Base-by-base conservation (phyloP, 2,888 invertebrate genomes). In the Siphlonurus alternatus region DNA sequence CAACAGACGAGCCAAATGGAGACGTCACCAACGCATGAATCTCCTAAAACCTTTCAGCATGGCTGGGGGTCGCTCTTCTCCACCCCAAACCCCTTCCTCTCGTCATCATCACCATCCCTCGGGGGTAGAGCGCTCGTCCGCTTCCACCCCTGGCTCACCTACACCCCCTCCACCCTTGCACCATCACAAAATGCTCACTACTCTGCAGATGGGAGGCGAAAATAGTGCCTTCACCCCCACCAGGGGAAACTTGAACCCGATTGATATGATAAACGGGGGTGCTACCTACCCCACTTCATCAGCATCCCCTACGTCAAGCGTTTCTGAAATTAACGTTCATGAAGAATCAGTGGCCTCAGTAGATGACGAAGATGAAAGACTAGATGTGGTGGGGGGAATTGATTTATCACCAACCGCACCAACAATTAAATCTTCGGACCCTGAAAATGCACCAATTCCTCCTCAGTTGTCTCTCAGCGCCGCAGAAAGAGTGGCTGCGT, bases 1-100 rank as follows among this genome's bases (percentile, higher is more conserved):
- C 85, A 94, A 94, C 89, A 92, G 94, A 89, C 89, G 94, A 83
- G 94, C 94, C 80, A 94, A 94, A 84, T 94, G 93, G 93, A 87
- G 94, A 78, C 89, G 94, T 75, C 93, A 94, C 80, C 93, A 94
- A 79, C 88, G 93, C 77, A 92, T 93, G 90, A 92, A 89, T 80
- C 85, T 91, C 73, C 84, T 92, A 79, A 91, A 91, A 78, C 87
- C 89, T 74, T 84, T 86, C 75, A 77, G 79, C 25, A 76, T 73
- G 65, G 72, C 71, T 66, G 69, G 68, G 72, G 69, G 68, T 64
- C 70, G 71, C 63, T 75, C 68, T 65, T 76, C 75, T 76, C 69
- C 76, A 77, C 68, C 81, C 53, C 59, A 51, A 59, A 53, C 64
- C 80, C 76, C 81, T 81, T 70, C 73, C 72, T 70, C 69, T 60